phyloP scores from a whole-genome alignment of 2,797 vertebrate species.

The Eulemur albifrons region DNA sequence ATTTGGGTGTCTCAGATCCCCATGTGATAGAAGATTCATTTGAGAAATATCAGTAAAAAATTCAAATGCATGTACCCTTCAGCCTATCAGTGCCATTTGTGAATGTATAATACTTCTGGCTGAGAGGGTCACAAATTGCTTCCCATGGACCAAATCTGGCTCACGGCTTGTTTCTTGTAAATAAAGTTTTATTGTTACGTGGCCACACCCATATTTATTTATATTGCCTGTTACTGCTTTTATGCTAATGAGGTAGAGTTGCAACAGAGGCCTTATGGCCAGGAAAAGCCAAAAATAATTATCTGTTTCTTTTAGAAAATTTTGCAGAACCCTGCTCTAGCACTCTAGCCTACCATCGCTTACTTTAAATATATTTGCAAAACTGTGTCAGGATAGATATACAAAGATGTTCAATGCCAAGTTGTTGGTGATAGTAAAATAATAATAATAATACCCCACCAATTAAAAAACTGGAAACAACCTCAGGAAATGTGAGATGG shows the following conservation, averaged over 20 bases:
- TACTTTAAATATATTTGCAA: conserved; percentile 45
- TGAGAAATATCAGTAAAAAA: conserved; percentile 6
- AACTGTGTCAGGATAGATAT: not conserved
- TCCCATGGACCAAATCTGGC: not conserved
- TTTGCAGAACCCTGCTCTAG: not conserved
- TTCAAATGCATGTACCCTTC: not conserved
- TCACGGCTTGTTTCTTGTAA: not conserved
- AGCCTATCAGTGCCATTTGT: not conserved
- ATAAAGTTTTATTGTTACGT: not conserved
- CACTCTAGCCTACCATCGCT: not conserved
- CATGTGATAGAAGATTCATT: not conserved
- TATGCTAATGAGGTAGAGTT: not conserved
- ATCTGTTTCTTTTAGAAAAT: not conserved
- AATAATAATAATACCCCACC: not conserved
- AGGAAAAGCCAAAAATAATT: not conserved
- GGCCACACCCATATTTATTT: not conserved
- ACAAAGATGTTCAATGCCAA: not conserved
- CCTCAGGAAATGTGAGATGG: not conserved
- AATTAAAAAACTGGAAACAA: not conserved
- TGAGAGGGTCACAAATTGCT: not conserved
- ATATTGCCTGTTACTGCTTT: not conserved
- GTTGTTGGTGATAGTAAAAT: conserved; percentile 17
- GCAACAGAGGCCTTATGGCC: not conserved
- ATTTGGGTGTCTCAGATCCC: not conserved
- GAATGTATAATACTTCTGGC: not conserved